Base-by-base conservation (phyloP, 2,888 invertebrate species). In the Pristionchus japonicus region DNA sequence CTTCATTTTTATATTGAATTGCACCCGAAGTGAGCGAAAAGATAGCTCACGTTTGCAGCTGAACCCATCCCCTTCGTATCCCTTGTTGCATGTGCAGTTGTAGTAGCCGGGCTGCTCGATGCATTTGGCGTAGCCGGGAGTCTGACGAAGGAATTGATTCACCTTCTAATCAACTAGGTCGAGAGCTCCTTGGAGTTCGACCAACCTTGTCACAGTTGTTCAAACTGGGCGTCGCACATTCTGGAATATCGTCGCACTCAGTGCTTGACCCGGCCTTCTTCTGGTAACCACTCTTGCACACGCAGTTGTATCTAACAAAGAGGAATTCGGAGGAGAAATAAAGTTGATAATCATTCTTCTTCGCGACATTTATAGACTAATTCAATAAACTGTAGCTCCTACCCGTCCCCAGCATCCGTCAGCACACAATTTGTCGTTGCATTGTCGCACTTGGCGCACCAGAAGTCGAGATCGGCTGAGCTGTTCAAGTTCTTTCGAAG, bases 211-310 rank as follows among this genome's bases (percentile, higher is more conserved):
- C 77, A 13, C 87, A 52, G 17, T 67, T 52, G 37, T 87, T 70
- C 23, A 67, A 34, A 37, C 15, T 27, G 40, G 43, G 23, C 37
- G 52, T 77, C 4, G 87, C 17, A 77, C 74, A 61, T 47, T 86
- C 77, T 3, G 40, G 88, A 11, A 88, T 64, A 31, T 88, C 87
- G 20, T 84, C 84, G 47, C 67, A 86, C 31, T 52, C 52, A 2
- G n/a, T 77, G 15, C 23, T 43, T n/a, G 37, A 84, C 1, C 88
- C 88, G 1, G 27, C 49, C 37, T 84, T 88, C 20, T 64, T 67
- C 40, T 88, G 88, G 23, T 84, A 88, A 0, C 88, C 88, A 49
- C 17, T 20, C 37, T 86, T 88, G 52, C 88, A 88, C 1, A 83
- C 61, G 47, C 88, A 88, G 27, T 43, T 67, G 77, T 37, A 88